Percentiles rank a stretch among this genome's conserved stretches.
phyloP scores from a whole-genome alignment of 2,113 vertebrate genomes.

The Cyprinus carpio region DNA sequence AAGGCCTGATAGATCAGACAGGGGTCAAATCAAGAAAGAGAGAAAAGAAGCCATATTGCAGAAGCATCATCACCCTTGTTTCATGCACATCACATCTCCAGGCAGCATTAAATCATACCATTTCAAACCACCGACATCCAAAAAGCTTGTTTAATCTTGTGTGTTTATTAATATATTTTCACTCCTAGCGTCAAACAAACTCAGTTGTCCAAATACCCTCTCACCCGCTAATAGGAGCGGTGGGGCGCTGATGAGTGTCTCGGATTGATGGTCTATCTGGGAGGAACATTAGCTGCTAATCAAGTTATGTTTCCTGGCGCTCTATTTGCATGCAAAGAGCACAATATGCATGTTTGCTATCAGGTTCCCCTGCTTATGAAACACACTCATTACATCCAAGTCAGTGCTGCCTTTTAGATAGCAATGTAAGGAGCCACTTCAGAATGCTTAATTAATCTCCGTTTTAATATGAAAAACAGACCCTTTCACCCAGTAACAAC shows the following conservation, averaged over 20 bases:
- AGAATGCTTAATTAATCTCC: not conserved
- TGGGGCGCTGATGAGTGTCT: slow-evolving; percentile 65
- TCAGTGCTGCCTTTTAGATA: slow-evolving; percentile 15
- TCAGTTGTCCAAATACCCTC: slow-evolving; percentile 75
- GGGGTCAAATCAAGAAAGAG: slow-evolving; percentile 25
- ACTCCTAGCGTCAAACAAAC: slow-evolving; percentile 74
- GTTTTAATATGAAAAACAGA: not conserved
- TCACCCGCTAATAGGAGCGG: slow-evolving; percentile 60
- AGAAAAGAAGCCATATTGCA: slow-evolving; percentile 29
- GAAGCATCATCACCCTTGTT: slow-evolving; percentile 56
- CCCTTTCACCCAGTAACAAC: not conserved
- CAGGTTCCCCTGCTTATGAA: slow-evolving; percentile 47
- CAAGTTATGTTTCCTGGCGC: slow-evolving; percentile 70
- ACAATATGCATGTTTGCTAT: slow-evolving; percentile 47
- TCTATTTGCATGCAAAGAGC: slow-evolving; percentile 48
- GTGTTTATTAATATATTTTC: slow-evolving; percentile 80
- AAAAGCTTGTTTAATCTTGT: slow-evolving; percentile 70
- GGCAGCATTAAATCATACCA: slow-evolving; percentile 58
- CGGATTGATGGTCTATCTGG: slow-evolving; percentile 72
- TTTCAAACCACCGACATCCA: slow-evolving; percentile 64
- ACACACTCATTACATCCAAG: not conserved
- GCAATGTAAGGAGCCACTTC: slow-evolving; percentile 25
- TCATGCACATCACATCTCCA: slow-evolving; percentile 60
- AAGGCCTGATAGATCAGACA: slow-evolving; percentile 12
- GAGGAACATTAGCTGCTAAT: slow-evolving; percentile 76